These are phyloP conservation scores for Atta texana DNA, from an alignment of 1,140 invertebrate species.

Conservation along the genomic window DNA sequence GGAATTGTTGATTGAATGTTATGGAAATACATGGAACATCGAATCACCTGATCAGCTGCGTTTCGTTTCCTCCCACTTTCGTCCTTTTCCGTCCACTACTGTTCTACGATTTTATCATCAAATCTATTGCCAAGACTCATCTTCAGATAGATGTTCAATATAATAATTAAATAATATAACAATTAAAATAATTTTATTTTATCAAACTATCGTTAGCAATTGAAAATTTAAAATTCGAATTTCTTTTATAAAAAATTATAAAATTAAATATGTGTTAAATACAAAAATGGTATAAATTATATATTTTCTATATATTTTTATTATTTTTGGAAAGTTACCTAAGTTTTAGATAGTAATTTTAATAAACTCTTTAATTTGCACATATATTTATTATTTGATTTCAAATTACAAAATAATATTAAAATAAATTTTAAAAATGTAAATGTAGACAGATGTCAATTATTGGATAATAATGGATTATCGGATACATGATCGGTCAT, in stretches of 20 bases:
- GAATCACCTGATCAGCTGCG: conserved; percentile 80
- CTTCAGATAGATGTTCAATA: not conserved
- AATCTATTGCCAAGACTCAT: not conserved
- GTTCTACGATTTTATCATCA: not conserved
- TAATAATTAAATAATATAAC: not conserved
- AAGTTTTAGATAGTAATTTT: not conserved
- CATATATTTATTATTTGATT: not conserved
- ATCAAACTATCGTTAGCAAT: not conserved
- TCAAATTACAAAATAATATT: not conserved
- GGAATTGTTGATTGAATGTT: conserved; percentile 83
- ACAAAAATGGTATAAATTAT: not conserved
- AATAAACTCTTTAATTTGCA: not conserved
- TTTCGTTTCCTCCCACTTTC: conserved; percentile 80
- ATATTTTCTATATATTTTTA: not conserved
- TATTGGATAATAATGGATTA: not conserved
- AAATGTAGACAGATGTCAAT: not conserved
- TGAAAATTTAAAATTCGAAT: not conserved
- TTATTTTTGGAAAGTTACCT: not conserved
- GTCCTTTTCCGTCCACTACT: conserved; percentile 43
- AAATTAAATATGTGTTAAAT: not conserved
- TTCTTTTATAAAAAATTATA: not conserved
- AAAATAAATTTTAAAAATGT: not conserved
- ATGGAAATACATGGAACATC: conserved; percentile 84
- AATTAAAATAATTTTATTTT: conserved; percentile 14
- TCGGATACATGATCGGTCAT: not conserved